Evolutionary conservation across 2,797 vertebrate genomes (phyloP).

Genomic region (Cephalopachus bancanus): DNA sequence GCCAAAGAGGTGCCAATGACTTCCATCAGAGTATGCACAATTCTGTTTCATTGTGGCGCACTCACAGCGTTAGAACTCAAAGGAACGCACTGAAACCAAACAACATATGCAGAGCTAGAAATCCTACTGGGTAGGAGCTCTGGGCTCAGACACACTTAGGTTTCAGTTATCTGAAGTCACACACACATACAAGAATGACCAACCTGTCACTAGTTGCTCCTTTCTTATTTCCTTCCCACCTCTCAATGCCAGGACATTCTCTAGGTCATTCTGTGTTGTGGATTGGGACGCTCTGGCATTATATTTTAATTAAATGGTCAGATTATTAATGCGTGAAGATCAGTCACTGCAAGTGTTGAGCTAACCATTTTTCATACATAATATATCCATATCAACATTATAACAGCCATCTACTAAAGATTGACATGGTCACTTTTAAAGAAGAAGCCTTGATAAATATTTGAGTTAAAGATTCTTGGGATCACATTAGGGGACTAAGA

Average conservation of each 20-base stretch:
- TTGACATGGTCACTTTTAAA: constrained; percentile 78
- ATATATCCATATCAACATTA: constrained; percentile 80
- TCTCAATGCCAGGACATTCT: constrained; percentile 82
- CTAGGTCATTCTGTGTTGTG: constrained; percentile 81
- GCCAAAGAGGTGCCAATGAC: neutral
- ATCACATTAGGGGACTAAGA: neutral
- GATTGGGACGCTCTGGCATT: constrained; percentile 77
- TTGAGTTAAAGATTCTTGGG: constrained; percentile 53
- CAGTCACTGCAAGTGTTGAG: constrained; percentile 78
- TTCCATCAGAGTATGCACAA: neutral
- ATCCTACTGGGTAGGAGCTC: neutral
- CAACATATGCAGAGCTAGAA: neutral
- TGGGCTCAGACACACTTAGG: neutral
- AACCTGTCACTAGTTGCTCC: neutral
- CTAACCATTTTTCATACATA: constrained; percentile 86
- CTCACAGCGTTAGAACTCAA: neutral
- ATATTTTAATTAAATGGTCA: constrained; percentile 84
- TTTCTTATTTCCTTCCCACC: constrained; percentile 39
- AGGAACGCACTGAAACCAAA: neutral
- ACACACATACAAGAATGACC: neutral
- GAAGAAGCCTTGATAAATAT: constrained; percentile 74
- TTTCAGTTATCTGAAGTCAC: neutral
- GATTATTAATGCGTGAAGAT: constrained; percentile 84
- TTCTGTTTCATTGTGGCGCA: neutral
- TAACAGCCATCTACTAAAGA: constrained; percentile 83